These are phyloP conservation scores for Diachasma alloeum DNA, from an alignment of 1,140 invertebrate genomes.

Conservation along the genomic window DNA sequence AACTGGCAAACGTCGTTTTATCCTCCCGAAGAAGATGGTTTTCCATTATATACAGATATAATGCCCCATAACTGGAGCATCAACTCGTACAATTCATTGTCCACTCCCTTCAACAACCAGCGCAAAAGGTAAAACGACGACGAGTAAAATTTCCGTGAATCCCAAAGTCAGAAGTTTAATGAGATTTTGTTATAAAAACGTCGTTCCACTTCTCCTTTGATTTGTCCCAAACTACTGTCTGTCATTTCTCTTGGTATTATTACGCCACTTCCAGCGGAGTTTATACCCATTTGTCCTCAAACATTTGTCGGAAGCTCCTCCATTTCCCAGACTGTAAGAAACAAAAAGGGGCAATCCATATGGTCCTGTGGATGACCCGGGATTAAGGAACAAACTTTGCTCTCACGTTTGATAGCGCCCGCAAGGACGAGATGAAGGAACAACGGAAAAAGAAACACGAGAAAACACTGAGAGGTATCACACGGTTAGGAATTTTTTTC, in stretches of 20 bases:
- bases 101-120: background rate
- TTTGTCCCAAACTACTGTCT: slow-evolving; percentile 4
- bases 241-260: background rate
- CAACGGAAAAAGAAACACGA: background rate
- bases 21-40: background rate
- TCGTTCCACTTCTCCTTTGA: slow-evolving; percentile 18
- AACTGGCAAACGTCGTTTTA: slow-evolving; percentile 6
- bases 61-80: background rate
- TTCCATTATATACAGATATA: slow-evolving; percentile 10
- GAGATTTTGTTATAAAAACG: slow-evolving; percentile 29
- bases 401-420: background rate
- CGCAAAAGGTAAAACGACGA: background rate
- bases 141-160: background rate
- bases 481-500: no score
- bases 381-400: slow-evolving; percentile 20
- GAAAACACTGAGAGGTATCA: background rate
- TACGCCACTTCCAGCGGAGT: background rate
- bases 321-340: background rate
- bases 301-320: background rate
- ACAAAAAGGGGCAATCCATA: background rate
- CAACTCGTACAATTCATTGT: slow-evolving; percentile 1
- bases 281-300: background rate
- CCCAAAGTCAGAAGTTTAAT: slow-evolving; percentile 25
- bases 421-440: background rate
- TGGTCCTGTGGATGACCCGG: background rate